These are phyloP conservation scores for Prostheceraeus crozeri DNA, from an alignment of 2,888 invertebrate species.

Conservation along the genomic window DNA sequence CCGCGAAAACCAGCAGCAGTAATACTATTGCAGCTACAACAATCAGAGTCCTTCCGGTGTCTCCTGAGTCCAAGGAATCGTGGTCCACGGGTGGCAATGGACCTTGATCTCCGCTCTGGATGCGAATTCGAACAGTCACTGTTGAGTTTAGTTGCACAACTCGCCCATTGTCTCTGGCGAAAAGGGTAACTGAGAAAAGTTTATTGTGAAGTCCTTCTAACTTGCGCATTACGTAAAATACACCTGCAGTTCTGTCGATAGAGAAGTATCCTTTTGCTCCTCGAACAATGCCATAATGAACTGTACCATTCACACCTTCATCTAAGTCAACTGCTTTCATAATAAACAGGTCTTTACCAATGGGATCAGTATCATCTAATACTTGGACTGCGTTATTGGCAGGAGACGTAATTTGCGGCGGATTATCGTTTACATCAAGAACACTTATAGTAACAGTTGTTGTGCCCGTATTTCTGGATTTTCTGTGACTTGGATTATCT, in stretches of 20 bases:
- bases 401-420: conserved; percentile 18
- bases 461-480: conserved; percentile 11
- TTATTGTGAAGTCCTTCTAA: background rate
- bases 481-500: conserved; percentile 26
- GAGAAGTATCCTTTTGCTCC: background rate
- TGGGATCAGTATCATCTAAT: background rate
- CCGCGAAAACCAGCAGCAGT: background rate
- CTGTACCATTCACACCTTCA: conserved; percentile 21
- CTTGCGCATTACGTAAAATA: background rate
- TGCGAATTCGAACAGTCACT: conserved; percentile 4
- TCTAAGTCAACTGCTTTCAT: conserved; percentile 23
- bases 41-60: background rate
- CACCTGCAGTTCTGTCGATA: background rate
- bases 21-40: background rate
- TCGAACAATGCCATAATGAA: background rate
- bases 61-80: background rate
- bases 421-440: conserved; percentile 29
- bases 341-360: conserved; percentile 19
- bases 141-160: background rate
- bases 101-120: background rate
- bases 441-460: conserved; percentile 21
- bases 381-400: background rate
- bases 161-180: background rate
- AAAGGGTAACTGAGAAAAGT: background rate
- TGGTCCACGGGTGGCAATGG: background rate